Evolutionary conservation across 2,797 vertebrate genomes (phyloP).

Genomic region (Megaceryle alcyon): DNA sequence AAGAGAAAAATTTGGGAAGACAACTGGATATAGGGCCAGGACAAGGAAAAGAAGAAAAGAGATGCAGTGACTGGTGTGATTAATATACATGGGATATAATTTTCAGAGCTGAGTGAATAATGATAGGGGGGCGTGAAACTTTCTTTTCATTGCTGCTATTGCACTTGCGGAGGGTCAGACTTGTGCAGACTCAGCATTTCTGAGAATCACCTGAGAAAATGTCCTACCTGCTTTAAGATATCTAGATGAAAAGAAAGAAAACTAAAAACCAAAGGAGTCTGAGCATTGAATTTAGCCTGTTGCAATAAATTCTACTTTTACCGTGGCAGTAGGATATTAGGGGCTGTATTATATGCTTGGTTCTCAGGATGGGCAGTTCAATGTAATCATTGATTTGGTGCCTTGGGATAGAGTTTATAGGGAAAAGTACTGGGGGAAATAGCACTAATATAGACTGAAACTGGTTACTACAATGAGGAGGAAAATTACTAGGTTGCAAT

Average conservation of each 20-base stretch:
- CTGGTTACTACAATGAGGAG: conserved; percentile 60
- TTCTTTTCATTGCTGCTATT: background rate
- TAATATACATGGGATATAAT: background rate
- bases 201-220: background rate
- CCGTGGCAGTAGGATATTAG: background rate
- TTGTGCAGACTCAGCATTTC: background rate
- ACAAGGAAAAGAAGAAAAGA: background rate
- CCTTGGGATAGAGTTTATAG: conserved; percentile 31
- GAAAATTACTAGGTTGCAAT: conserved; percentile 62
- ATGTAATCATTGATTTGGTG: background rate
- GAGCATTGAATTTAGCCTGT: background rate
- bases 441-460: conserved; percentile 28
- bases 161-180: background rate
- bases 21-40: background rate
- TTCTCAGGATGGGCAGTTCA: background rate
- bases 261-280: background rate
- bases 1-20: background rate
- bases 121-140: background rate
- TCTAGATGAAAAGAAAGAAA: background rate
- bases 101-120: conserved; percentile 24
- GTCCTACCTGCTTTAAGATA: background rate
- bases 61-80: background rate
- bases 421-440: conserved; percentile 43
- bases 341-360: background rate
- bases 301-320: background rate